Base-by-base conservation (phyloP, 2,113 vertebrate species). In the Ginglymostoma cirratum region DNA sequence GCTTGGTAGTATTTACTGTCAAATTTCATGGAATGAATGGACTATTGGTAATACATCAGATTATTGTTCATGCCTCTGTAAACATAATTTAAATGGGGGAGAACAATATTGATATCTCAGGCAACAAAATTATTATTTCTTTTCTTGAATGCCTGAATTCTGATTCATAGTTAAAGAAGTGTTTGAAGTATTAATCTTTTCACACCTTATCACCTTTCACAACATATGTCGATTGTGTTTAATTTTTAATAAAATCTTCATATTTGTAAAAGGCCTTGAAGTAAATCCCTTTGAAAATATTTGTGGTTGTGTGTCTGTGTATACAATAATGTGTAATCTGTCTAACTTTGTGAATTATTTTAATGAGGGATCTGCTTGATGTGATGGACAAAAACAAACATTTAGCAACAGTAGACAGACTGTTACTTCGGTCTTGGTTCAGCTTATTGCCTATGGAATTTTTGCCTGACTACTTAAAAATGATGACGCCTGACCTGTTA, bases 401-500 rank as follows among this genome's bases (percentile, higher is more conserved):
- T 96, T 69, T 99, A 96, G 96, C 98, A 96, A 95, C 97, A 0
- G 66, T 98, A 0, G 98, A 99, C 5, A 2, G 1, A 21, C 87
- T 97, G 27, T 96, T 98, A 78, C 95, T 97, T 96, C 97, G 97
- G 3, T 98, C 98, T 27, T 99, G 98, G 97, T 96, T 98, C 95
- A 98, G 92, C 87, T 96, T 99, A 96, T 96, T 99, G 87, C 96
- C 98, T 38, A 10, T 98, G 7, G 24, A 85, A 0, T 95, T 90
- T 0, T 96, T 99, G 96, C 19, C 94, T n/a, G 97, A 97, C 5
- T 98, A 97, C 96, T 83, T 97, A 3, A 8, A 0, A 0, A 78
- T 27, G 0, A 78, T 97, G 17, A 96, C 97, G 0, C 27, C 96
- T 14, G 96, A 97, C 2, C 96, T 98, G 5, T 76, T 98, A 14